phyloP scores from a whole-genome alignment of 2,113 vertebrate genomes.

The Bettongia penicillata region DNA sequence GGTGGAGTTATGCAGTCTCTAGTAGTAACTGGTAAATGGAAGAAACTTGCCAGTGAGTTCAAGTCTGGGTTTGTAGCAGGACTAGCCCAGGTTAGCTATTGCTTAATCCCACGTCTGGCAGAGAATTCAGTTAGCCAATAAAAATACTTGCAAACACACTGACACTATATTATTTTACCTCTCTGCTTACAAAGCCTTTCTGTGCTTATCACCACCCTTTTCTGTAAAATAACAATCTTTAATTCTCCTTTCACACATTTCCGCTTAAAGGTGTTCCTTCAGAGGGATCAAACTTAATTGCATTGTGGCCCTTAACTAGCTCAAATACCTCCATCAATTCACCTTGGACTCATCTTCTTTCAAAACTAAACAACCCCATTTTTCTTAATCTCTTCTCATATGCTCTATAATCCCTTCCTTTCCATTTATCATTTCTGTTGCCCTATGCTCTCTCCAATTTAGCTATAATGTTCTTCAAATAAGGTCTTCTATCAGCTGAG shows the following conservation, averaged over 20 bases:
- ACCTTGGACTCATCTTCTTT: constrained; percentile 77
- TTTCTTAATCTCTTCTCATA: constrained; percentile 80
- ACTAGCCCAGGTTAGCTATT: background rate
- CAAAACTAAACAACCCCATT: constrained; percentile 77
- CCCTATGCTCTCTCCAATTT: constrained; percentile 77
- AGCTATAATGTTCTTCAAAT: constrained; percentile 77
- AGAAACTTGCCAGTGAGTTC: background rate
- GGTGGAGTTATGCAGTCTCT: background rate
- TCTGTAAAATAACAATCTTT: constrained; percentile 74
- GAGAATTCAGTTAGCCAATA: constrained; percentile 66
- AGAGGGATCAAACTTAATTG: constrained; percentile 78
- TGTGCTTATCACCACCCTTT: constrained; percentile 71
- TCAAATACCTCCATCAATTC: constrained; percentile 79
- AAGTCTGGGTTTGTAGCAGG: background rate
- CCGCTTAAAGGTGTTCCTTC: constrained; percentile 74
- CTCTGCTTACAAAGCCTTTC: constrained; percentile 72
- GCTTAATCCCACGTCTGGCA: constrained; percentile 47
- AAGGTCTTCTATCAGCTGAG: constrained; percentile 76
- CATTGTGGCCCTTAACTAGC: constrained; percentile 74
- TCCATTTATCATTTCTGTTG: constrained; percentile 79
- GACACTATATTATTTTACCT: constrained; percentile 72
- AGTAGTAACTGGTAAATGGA: constrained; percentile 38
- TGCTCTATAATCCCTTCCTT: constrained; percentile 77
- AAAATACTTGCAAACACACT: constrained; percentile 71
- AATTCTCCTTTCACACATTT: constrained; percentile 69